Evolutionary conservation across 2,113 vertebrate genomes (phyloP), one percentile per base, ranked within the genome.

Genomic region (Seriola aureovittata): DNA sequence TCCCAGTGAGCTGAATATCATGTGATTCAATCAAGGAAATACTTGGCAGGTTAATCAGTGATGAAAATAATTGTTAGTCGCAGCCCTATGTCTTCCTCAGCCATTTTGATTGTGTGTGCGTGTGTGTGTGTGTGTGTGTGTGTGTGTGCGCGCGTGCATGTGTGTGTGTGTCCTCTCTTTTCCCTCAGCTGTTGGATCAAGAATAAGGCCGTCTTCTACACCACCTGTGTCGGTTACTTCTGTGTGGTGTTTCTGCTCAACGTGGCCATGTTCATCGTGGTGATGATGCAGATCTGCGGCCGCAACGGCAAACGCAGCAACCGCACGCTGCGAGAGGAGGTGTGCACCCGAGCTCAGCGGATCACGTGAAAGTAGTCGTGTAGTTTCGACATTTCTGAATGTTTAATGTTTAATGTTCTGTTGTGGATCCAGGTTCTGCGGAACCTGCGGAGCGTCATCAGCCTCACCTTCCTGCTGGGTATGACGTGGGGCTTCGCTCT

Each of bases 401-500:
- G 34, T 36, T 36, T 5, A 36, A 36, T 6, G 1, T 36, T 29
- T 29, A 29, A 36, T 42, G 40, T n/a, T 21, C 19, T 29, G 63
- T 34, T 25, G 3, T 36, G 36, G 36, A 1, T 75, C 4, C 83
- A 94, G 93, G 86, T 99, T 3, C 79, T 99, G 5, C 90, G 98
- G 10, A 99, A 98, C 90, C 93, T 99, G 13, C 97, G 98, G 1
- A 99, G 98, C 0, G 97, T 96, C 7, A 84, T 99, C 92, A 99
- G 98, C 93, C 95, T 99, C 46, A 99, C 98, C 7, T 99, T 99
- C 91, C 96, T 99, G 38, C 91, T 99, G 25, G 98, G 98, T 59
- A 98, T 99, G 98, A 99, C 98, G 0, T 99, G 98, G 98, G 97
- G 98, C 68, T 99, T 99, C 87, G 97, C 98, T 23, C 97, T 99